Conservation (phyloP, 1,140 invertebrate species). For the Drosophila neocordata region DNA sequence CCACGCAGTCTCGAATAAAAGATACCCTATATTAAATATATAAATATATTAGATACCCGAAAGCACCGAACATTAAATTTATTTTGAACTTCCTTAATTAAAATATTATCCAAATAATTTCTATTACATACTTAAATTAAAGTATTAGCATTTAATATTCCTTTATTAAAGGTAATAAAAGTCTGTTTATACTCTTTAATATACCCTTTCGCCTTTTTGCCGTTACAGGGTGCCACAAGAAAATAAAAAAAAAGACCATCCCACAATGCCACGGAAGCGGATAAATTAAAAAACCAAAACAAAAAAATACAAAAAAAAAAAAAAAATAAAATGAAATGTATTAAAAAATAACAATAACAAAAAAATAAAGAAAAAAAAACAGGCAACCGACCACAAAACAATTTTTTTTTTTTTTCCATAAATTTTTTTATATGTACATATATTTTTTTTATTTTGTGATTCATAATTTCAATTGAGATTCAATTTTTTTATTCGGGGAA, state of each 20-base stretch:
- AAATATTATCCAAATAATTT: no score
- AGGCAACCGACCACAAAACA: conserved; percentile 25
- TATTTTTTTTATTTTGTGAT: conserved; percentile 47
- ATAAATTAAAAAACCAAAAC: conserved; percentile 45
- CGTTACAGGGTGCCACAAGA: no score
- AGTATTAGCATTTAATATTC: no score
- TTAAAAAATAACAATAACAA: conserved; percentile 34
- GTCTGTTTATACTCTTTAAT: no score
- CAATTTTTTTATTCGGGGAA: conserved; percentile 23
- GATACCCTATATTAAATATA: background rate
- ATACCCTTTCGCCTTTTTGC: no score
- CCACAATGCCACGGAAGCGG: conserved; percentile 49
- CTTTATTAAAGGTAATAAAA: no score
- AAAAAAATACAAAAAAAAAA: conserved; percentile 38
- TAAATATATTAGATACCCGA: no score
- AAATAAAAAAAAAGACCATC: conserved; percentile 2
- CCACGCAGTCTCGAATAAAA: background rate
- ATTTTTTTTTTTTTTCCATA: conserved; percentile 26
- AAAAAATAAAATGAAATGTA: conserved; percentile 55
- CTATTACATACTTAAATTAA: no score
- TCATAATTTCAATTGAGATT: conserved; percentile 58
- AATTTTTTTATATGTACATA: conserved; percentile 27
- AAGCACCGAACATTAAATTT: no score
- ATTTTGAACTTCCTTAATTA: no score
- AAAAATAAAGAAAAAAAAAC: conserved; percentile 24